These are phyloP conservation scores for Danio aesculapii DNA, from an alignment of 2,797 vertebrate genomes.

Conservation along the genomic window DNA sequence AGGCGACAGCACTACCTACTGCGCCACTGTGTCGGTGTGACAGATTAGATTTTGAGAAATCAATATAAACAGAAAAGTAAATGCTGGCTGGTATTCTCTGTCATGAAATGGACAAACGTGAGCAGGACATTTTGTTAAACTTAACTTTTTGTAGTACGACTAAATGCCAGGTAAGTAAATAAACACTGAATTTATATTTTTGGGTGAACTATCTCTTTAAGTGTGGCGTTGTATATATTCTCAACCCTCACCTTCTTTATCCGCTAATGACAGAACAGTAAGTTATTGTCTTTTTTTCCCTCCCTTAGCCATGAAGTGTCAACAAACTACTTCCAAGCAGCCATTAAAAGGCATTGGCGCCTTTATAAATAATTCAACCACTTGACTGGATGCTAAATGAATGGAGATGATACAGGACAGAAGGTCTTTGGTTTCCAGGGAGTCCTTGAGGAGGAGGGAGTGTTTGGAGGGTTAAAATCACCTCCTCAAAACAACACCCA, in stretches of 20 bases:
- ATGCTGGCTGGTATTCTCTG: no score
- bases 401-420: constrained; percentile 72
- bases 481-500: constrained; percentile 77
- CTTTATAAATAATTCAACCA: constrained; percentile 83
- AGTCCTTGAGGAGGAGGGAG: constrained; percentile 73
- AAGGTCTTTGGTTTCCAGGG: constrained; percentile 73
- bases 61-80: no score
- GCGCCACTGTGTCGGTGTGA: no score
- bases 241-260: constrained; percentile 67
- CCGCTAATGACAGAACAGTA: constrained; percentile 74
- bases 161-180: background rate
- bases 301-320: constrained; percentile 73
- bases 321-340: constrained; percentile 70
- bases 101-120: no score
- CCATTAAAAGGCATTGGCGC: constrained; percentile 61
- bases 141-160: no score
- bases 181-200: background rate
- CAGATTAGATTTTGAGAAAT: no score
- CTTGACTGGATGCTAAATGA: constrained; percentile 73
- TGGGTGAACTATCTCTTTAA: constrained; percentile 1
- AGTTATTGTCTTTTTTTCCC: constrained; percentile 71
- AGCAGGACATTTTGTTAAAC: no score
- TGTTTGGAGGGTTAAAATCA: constrained; percentile 75
- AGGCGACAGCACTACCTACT: no score
- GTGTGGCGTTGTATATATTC: constrained; percentile 26